Evolutionary conservation across 2,797 vertebrate species (phyloP).

Genomic region (Phyllotis vaccarum): DNA sequence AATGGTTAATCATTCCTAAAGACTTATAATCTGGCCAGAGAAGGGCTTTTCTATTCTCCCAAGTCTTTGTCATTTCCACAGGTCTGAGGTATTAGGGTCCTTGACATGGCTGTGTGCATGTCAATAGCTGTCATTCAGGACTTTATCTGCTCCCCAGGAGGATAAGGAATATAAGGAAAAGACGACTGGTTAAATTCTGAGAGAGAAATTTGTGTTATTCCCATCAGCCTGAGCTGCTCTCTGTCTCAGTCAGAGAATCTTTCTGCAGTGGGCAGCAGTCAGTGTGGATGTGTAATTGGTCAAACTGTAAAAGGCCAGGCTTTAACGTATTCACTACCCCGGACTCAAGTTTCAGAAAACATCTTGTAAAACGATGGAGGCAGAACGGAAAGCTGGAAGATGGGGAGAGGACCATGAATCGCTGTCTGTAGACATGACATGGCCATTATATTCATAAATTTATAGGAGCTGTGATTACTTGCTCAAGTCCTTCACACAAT

Average conservation of each 20-base stretch:
- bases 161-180: neutral
- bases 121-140: neutral
- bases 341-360: neutral
- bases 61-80: neutral
- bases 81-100: neutral
- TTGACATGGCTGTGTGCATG: neutral
- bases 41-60: neutral
- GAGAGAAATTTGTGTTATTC: neutral
- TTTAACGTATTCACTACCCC: neutral
- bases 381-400: neutral
- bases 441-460: neutral
- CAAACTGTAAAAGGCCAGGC: neutral
- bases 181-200: neutral
- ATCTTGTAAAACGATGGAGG: too few relatives aligned
- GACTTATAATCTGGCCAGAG: neutral
- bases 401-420: neutral
- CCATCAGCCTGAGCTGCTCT: neutral
- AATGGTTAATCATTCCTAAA: neutral
- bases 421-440: neutral
- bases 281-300: neutral
- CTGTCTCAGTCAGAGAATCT: neutral
- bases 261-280: neutral
- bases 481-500: neutral
- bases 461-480: neutral
- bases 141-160: neutral